Evolutionary conservation across 2,888 invertebrate species (phyloP).

Genomic region (Lithophane semibrunnea): DNA sequence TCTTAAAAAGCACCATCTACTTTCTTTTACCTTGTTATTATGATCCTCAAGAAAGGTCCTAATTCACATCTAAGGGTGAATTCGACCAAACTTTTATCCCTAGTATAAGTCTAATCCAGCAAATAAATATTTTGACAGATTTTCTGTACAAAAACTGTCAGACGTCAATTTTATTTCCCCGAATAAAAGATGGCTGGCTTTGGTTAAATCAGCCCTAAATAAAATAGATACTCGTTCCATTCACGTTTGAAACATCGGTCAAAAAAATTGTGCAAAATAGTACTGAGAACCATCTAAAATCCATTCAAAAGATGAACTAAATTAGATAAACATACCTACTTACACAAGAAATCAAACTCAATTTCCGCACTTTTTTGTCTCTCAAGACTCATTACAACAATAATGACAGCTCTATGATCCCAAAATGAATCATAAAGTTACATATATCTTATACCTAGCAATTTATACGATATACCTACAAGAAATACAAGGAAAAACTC

Average conservation of each 20-base stretch:
- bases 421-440: constrained; percentile 25
- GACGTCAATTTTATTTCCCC: too few species aligned
- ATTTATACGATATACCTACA: constrained; percentile 28
- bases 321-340: neutral
- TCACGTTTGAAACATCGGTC: neutral
- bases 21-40: neutral
- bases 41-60: neutral
- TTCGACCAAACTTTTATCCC: too few species aligned
- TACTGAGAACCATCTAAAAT: neutral
- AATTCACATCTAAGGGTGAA: neutral
- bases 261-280: neutral
- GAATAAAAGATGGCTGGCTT: too few species aligned
- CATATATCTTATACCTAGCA: constrained; percentile 33
- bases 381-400: constrained; percentile 29
- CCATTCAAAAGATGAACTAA: neutral
- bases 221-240: neutral
- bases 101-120: too few species aligned
- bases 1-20: neutral
- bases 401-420: constrained; percentile 38
- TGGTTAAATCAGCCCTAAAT: neutral
- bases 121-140: too few species aligned
- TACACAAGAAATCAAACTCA: neutral
- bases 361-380: constrained; percentile 36
- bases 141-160: too few species aligned
- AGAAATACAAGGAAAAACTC: constrained; percentile 54